Conservation (phyloP, 2,113 vertebrate species). For the Xenus cinereus region DNA sequence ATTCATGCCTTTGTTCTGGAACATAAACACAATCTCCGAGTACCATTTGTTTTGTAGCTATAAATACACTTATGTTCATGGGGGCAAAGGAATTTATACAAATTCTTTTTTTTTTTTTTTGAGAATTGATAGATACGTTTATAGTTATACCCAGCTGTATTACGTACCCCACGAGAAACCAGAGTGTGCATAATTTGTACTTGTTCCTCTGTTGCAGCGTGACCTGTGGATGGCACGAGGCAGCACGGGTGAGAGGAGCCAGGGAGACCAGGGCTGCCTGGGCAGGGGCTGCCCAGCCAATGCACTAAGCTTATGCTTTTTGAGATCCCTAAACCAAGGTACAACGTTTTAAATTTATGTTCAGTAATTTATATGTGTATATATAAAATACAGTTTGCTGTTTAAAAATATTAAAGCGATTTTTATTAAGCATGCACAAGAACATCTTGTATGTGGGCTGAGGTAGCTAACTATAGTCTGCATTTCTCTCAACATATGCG, state of each 20-base stretch:
- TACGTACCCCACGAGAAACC: not conserved
- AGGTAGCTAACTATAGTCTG: not conserved
- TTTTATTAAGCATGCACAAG: not conserved
- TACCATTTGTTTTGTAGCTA: not conserved
- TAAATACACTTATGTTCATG: not conserved
- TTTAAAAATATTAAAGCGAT: not conserved
- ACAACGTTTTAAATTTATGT: not conserved
- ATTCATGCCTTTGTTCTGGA: not conserved
- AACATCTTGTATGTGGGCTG: not conserved
- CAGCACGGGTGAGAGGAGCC: not conserved
- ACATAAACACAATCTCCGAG: not conserved
- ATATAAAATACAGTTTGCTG: not conserved
- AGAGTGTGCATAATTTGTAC: not conserved
- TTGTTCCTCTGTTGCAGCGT: not conserved
- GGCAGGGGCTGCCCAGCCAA: not conserved
- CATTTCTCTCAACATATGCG: not conserved
- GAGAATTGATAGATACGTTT: rapidly evolving
- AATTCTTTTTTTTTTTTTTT: not conserved
- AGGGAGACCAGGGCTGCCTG: not conserved
- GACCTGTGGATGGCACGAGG: rapidly evolving
- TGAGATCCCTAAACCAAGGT: not conserved
- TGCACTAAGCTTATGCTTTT: not conserved
- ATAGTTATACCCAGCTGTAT: not conserved
- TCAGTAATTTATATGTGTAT: not conserved
- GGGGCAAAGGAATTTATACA: not conserved